Base-by-base conservation (phyloP, 2,113 vertebrate species). In the Leptobrachium leishanense region DNA sequence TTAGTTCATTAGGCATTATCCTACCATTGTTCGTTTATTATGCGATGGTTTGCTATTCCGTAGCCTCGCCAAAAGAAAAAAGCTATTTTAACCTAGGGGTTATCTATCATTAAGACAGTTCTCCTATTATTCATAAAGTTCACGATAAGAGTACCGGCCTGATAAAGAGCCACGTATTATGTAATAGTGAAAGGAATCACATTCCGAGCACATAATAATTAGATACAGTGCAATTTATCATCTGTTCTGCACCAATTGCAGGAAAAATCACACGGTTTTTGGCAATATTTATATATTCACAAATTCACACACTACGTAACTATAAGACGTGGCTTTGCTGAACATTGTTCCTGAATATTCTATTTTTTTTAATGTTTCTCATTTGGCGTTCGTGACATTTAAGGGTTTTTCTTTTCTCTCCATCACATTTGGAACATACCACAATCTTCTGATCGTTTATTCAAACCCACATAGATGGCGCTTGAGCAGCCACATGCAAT, bases 391-490 rank as follows among this genome's bases (percentile, higher is more conserved):
- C 20, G 20, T 31, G 20, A 31, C 20, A 31, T 31, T 31, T 31
- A 31, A 31, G 20, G 20, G 20, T 31, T 31, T 31, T 4, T 50
- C 8, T 50, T 50, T 50, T 50, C 46, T 8, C 46, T 8, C 46
- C 46, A 50, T 50, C 46, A 50, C 46, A 8, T 70, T 39, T 77
- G 12, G 42, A 71, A 54, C 40, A 70, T 71, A 63, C 69, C 42
- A 55, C 10, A 72, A 64, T 71, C 64, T 54, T 63, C 39, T 5
- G 76, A 43, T 55, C 64, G 54, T 72, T 71, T 78, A 42, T 64
- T 78, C 76, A 71, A 50, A 50, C 76, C 50, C 70, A 8, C 68
- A 71, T 5, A 63, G 57, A 71, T 43, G 66, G 76, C 59, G 9
- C 11, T 15, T 39, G n/a, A 41, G 10, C 68, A 72, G 62, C 71